Base-by-base conservation (phyloP, 1,140 invertebrate genomes). In the Wasmannia auropunctata region DNA sequence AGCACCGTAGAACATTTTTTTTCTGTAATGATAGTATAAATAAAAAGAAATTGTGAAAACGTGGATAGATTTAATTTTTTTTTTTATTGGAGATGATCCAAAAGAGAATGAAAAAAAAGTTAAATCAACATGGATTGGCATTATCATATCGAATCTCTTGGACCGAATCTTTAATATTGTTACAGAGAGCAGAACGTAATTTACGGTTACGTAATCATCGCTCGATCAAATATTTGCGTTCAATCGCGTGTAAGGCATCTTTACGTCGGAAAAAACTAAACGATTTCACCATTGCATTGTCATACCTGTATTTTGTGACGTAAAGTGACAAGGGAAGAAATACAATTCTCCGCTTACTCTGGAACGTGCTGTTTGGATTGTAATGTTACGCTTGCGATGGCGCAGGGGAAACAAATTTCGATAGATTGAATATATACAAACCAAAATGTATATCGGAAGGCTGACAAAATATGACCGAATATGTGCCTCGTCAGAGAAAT, bases 361-460 rank as follows among this genome's bases (percentile, higher is more conserved):
- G 28, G 16, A 54, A 43, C 3, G 75, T 46, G 25, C 6, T 80
- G 31, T 80, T 67, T 37, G 19, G 10, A 40, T 62, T 76, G 7
- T 67, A 51, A 79, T 3, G 28, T 65, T 31, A 79, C 43, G 2
- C 62, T 37, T 28, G 40, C 43, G n/a, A 69, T 22, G 43, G 34
- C 16, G 76, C 51, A 37, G 34, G 25, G 1, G 16, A 19, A 54
- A 46, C 14, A 28, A 72, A 83, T 83, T 81, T 58, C 51, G 37
- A 74, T 74, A 56, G 8, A 67, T 80, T 67, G 62, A n/a, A 16
- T 80, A 54, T 67, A 46, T 25, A n/a, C 6, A 83, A 58, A 58
- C 28, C 6, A 19, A 54, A 49, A 63, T 62, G 37, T 77, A 14
- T 37, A 16, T n/a, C 2, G 19, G 31, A 40, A 46, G 0, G 37